A percentile compares a stretch with the other conserved stretches of the same genome.
Evolutionary conservation across 2,797 vertebrate species (phyloP).

Genomic region (Naso thynnoides): DNA sequence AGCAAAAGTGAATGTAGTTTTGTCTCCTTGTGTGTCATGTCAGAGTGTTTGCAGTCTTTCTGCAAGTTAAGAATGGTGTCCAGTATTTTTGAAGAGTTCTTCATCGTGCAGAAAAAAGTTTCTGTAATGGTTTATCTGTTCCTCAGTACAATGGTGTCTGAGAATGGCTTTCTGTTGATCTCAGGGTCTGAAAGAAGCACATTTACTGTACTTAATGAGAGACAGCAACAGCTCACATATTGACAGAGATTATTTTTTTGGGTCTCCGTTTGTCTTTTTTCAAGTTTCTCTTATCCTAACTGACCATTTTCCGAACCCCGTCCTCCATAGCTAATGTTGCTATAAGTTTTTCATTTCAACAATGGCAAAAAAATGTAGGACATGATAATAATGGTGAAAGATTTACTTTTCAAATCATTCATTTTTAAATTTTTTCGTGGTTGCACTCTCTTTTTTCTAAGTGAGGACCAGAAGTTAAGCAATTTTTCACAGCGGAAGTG

Average conservation of each 20-base stretch:
- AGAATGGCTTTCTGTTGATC: conserved; percentile 89
- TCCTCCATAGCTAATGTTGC: background rate
- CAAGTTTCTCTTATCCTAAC: background rate
- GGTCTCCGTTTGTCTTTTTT: background rate
- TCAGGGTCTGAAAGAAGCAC: conserved; percentile 84
- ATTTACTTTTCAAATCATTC: background rate
- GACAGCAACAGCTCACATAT: background rate
- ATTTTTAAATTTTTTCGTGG: too few species aligned
- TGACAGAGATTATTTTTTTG: background rate
- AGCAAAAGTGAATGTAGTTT: conserved; percentile 30
- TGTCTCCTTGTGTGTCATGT: conserved; percentile 36
- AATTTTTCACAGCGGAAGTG: too few species aligned
- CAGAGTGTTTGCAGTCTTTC: conserved; percentile 26
- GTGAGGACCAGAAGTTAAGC: background rate
- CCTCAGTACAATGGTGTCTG: conserved; percentile 86
- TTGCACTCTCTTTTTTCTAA: too few species aligned
- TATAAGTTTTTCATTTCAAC: background rate
- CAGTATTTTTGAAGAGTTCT: conserved; percentile 38
- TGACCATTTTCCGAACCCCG: background rate
- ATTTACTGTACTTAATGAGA: conserved; percentile 13
- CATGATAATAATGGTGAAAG: background rate
- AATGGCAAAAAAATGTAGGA: background rate
- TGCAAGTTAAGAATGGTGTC: conserved; percentile 22
- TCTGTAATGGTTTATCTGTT: conserved; percentile 60
- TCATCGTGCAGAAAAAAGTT: conserved; percentile 48